Percentiles rank a stretch among this genome's conserved stretches.
Conservation (phyloP, 92 coral and sea anemone species). For the Micromussa lordhowensis region DNA sequence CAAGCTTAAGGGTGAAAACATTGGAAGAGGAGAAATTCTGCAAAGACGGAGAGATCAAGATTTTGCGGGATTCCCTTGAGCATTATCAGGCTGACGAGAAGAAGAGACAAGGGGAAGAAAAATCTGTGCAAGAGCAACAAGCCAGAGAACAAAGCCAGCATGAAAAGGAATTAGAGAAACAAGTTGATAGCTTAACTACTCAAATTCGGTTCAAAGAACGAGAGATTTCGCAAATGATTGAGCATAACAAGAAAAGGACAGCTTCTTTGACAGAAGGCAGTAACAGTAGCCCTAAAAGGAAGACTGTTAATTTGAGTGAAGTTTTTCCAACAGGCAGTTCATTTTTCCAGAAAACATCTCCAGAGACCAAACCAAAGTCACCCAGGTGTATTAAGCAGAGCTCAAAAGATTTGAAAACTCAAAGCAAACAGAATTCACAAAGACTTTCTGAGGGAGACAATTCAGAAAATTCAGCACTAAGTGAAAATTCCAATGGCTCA, state of each 20-base stretch:
- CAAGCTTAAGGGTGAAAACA: conserved; percentile 46
- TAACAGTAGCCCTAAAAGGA: conserved; percentile 33
- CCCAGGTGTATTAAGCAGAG: conserved; percentile 40
- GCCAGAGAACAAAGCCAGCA: conserved; percentile 65
- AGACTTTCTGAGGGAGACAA: conserved; percentile 42
- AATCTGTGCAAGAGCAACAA: conserved; percentile 56
- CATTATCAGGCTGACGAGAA: conserved; percentile 70
- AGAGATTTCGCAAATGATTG: conserved; percentile 80
- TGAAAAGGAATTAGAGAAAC: conserved; percentile 79
- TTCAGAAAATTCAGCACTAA: conserved; percentile 2
- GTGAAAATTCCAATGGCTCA: conserved; percentile 26
- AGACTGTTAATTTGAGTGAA: conserved; percentile 32
- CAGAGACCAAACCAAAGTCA: conserved; percentile 50
- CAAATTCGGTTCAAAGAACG: conserved; percentile 84
- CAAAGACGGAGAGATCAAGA: conserved; percentile 89
- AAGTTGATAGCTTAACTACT: conserved; percentile 85
- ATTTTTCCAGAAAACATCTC: conserved; percentile 69
- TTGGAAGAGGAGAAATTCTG: conserved; percentile 72
- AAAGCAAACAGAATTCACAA: conserved; percentile 10
- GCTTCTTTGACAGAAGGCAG: conserved; percentile 47
- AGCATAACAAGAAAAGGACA: conserved; percentile 69
- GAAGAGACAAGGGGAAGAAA: conserved; percentile 56
- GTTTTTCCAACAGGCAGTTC: conserved; percentile 85
- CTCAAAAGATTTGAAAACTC: conserved; percentile 38
- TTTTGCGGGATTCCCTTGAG: conserved; percentile 77